Percentiles rank a stretch among this genome's conserved stretches.
Evolutionary conservation across 2,888 invertebrate genomes (phyloP).

Genomic region (Tinea semifulvella): DNA sequence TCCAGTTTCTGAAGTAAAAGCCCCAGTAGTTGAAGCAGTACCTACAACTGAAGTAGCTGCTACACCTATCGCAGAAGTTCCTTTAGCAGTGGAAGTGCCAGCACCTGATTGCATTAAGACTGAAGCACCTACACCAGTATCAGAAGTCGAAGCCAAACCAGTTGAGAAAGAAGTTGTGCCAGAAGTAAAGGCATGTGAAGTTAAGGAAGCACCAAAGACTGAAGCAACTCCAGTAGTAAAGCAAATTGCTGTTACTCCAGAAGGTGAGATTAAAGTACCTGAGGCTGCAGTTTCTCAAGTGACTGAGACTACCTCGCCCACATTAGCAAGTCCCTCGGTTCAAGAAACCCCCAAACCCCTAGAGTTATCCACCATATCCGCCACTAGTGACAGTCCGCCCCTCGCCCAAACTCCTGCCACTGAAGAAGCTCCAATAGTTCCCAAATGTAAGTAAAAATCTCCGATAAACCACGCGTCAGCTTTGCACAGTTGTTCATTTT

Average conservation of each 20-base stretch:
- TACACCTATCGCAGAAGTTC: conserved; percentile 14
- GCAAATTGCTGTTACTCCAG: neutral
- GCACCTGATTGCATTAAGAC: conserved; percentile 16
- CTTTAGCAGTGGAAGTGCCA: conserved; percentile 15
- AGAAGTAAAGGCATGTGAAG: neutral
- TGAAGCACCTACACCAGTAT: conserved; percentile 12
- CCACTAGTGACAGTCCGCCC: conserved; percentile 47
- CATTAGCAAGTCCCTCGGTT: neutral
- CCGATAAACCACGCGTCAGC: conserved; percentile 26
- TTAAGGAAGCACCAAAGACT: neutral
- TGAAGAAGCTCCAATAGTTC: conserved; percentile 38
- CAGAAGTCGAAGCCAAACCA: conserved; percentile 17
- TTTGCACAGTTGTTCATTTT: conserved; percentile 60
- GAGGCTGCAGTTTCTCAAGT: neutral
- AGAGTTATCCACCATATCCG: conserved; percentile 17
- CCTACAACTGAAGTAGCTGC: conserved; percentile 20
- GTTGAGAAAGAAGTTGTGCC: neutral
- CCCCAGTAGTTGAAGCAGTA: conserved; percentile 20
- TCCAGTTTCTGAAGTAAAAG: conserved; percentile 14
- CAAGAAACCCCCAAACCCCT: conserved; percentile 23
- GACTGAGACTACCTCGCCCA: conserved; percentile 6
- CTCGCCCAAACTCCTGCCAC: conserved; percentile 51
- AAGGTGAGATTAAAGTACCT: conserved; percentile 9
- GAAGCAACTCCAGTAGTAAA: conserved; percentile 2
- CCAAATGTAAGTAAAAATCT: conserved; percentile 54